Evolutionary conservation across 2,888 invertebrate genomes (phyloP), one percentile per base, ranked within the genome.

Genomic region (Eupelmus urozonus): DNA sequence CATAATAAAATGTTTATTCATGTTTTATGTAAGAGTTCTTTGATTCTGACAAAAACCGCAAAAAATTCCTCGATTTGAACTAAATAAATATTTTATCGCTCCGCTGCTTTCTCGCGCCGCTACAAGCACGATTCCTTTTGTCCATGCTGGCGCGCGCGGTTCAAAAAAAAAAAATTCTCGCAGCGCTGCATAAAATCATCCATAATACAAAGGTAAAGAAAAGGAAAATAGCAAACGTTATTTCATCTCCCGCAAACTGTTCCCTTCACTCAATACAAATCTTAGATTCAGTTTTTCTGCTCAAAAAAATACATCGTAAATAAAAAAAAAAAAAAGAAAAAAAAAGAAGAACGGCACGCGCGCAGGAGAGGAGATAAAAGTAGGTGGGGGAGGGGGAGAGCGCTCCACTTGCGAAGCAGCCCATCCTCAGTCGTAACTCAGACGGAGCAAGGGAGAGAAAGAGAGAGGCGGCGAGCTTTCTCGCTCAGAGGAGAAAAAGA

Each of bases 391-490:
- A 20, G 23, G 20, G 20, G 45, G 16, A 25, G 60, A 25, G 60
- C 40, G 5, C 60, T n/a, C n/a, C 20, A 34, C 23, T 62, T 40
- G 18, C 5, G 7, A 27, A 25, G 16, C 2, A 45, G n/a, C 45
- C 49, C 27, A 71, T 34, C n/a, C 70, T 62, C 59, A 27, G 65
- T 74, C 65, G 63, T 63, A 51, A 66, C 69, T 69, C 65, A 20
- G 59, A 57, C 13, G 34, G 25, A 51, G 51, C n/a, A 16, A 49
- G 16, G 49, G 20, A 42, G 62, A 40, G 53, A 60, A 42, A 2
- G n/a, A 29, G 16, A 42, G 45, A 66, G 51, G 53, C 25, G 20
- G 53, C n/a, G n/a, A n/a, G n/a, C n/a, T n/a, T n/a, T n/a, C n/a
- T n/a, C n/a, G n/a, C n/a, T n/a, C n/a, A 59, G n/a, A 20, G 16